A percentile compares a stretch with the other conserved stretches of the same genome.
Conservation (phyloP, 2,113 vertebrate species). For the Peromyscus polionotus region DNA sequence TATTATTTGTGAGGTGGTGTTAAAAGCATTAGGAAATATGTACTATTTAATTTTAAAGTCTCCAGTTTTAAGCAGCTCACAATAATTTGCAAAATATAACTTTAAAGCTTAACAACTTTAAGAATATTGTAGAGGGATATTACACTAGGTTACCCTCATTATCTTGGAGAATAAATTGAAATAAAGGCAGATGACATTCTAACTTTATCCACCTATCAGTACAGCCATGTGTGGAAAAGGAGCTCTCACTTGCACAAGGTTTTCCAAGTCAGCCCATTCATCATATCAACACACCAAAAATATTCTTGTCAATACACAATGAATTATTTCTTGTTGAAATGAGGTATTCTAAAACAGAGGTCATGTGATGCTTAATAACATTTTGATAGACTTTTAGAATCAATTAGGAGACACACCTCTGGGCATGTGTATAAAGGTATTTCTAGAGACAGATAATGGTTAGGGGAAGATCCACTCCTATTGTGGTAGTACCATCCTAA, state of each 20-base stretch:
- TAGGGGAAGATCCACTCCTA: neutral
- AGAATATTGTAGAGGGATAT: neutral
- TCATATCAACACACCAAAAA: neutral
- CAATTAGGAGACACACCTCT: neutral
- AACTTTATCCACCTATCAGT: neutral
- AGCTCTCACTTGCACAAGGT: neutral
- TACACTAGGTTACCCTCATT: neutral
- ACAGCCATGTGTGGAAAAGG: neutral
- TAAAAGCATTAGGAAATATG: conserved; percentile 9
- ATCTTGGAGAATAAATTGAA: neutral
- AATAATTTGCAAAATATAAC: conserved; percentile 47
- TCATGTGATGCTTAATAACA: neutral
- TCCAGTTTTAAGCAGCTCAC: neutral
- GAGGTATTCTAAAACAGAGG: neutral
- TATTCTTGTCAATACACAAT: neutral
- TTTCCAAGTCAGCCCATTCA: neutral
- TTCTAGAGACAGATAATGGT: neutral
- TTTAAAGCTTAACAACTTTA: conserved; percentile 16
- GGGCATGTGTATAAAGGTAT: neutral
- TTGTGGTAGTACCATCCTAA: neutral
- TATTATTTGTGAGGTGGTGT: neutral
- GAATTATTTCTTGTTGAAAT: neutral
- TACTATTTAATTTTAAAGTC: neutral
- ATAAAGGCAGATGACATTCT: neutral
- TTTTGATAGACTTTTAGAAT: neutral